Percentiles rank a stretch among this genome's conserved stretches.
phyloP scores from a whole-genome alignment of 2,888 invertebrate genomes.

The Ischnura elegans region DNA sequence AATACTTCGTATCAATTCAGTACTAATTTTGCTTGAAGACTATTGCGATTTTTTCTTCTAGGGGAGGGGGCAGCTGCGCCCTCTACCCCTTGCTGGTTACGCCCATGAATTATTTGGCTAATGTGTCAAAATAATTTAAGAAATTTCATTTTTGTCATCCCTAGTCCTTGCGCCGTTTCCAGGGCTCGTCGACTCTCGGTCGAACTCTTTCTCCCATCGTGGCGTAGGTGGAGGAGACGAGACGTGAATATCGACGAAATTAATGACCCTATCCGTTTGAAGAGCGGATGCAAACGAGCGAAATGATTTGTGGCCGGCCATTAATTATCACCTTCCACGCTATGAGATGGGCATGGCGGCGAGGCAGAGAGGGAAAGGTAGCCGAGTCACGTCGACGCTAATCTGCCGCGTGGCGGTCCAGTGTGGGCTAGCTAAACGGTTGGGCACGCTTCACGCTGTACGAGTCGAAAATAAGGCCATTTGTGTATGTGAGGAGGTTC shows the following conservation, averaged over 20 bases:
- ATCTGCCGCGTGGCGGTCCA: neutral
- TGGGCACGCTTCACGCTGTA: neutral
- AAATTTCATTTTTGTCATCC: neutral
- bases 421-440: neutral
- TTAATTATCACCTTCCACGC: neutral
- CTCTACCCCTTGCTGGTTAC: too few relatives aligned
- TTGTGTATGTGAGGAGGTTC: neutral
- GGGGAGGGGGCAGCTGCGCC: too few relatives aligned
- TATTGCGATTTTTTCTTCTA: too few relatives aligned
- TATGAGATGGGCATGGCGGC: neutral
- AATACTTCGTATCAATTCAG: too few relatives aligned
- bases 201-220: neutral
- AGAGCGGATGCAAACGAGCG: neutral
- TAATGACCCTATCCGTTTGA: conserved; percentile 13
- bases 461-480: neutral
- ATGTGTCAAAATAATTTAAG: too few relatives aligned
- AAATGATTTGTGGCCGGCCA: conserved; percentile 5
- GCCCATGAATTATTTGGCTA: too few relatives aligned
- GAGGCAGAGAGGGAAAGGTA: neutral
- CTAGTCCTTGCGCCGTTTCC: neutral
- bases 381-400: conserved; percentile 12
- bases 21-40: too few relatives aligned
- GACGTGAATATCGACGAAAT: neutral
- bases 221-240: neutral
- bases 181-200: neutral